A percentile compares a stretch with the other conserved stretches of the same genome.
Conservation (phyloP, 2,113 vertebrate species). For the Cynoglossus semilaevis region DNA sequence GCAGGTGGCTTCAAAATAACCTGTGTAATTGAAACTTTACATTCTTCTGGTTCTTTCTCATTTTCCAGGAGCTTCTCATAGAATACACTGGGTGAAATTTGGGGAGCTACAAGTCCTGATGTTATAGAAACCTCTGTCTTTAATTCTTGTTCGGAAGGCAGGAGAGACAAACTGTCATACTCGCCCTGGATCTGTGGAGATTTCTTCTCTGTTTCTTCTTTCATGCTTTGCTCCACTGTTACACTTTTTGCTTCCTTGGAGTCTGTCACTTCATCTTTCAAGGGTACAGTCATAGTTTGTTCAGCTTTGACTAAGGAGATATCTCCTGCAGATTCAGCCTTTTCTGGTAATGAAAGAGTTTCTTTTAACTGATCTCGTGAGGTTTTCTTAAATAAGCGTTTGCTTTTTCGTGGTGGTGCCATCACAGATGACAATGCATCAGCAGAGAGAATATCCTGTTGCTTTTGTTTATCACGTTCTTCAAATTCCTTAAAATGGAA, state of each 20-base stretch:
- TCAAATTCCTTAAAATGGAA: conserved; percentile 54
- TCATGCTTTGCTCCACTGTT: neutral
- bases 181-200: neutral
- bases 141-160: neutral
- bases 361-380: neutral
- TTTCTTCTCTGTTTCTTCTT: neutral
- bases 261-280: neutral
- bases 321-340: neutral
- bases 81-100: neutral
- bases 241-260: neutral
- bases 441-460: conserved; percentile 2
- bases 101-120: neutral
- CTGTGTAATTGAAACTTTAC: neutral
- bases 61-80: neutral
- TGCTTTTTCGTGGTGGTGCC: conserved; percentile 55
- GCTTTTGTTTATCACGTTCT: conserved; percentile 42
- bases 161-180: neutral
- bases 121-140: conserved; percentile 1
- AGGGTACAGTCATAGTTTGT: neutral
- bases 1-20: neutral
- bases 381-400: conserved; percentile 29
- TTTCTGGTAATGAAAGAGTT: conserved; percentile 6
- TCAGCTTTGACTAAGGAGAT: conserved; percentile 1
- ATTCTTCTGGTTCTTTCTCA: neutral
- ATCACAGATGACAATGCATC: conserved; percentile 21